Evolutionary conservation across 2,888 invertebrate species (phyloP).

Genomic region (Cyclophora punctaria): DNA sequence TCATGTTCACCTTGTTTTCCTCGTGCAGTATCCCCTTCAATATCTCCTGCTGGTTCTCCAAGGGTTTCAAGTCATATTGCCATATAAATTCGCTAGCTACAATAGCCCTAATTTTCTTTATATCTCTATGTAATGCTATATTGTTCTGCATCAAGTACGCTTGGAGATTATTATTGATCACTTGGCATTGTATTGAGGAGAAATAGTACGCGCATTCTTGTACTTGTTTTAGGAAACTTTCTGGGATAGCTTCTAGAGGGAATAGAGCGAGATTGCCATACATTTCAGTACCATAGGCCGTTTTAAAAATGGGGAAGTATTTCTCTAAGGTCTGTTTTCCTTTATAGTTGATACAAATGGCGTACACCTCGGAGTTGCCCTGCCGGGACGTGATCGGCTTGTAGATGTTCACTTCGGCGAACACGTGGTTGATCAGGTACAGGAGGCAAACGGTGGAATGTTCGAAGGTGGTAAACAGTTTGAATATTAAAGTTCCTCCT

Average conservation of each 20-base stretch:
- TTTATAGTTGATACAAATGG: slow-evolving; percentile 81
- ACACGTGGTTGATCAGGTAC: slow-evolving; percentile 85
- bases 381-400: slow-evolving; percentile 96
- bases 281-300: slow-evolving; percentile 57
- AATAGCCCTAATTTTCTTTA: slow-evolving; percentile 60
- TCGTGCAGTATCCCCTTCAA: slow-evolving; percentile 58
- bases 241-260: slow-evolving; percentile 73
- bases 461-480: slow-evolving; percentile 94
- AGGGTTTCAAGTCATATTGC: slow-evolving; percentile 72
- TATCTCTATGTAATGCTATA: slow-evolving; percentile 46
- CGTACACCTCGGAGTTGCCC: slow-evolving; percentile 95
- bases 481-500: slow-evolving; percentile 88
- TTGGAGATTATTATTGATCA: slow-evolving; percentile 79
- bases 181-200: slow-evolving; percentile 78
- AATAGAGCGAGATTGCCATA: slow-evolving; percentile 72
- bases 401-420: slow-evolving; percentile 82
- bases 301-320: slow-evolving; percentile 58
- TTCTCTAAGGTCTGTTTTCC: slow-evolving; percentile 54
- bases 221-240: slow-evolving; percentile 78
- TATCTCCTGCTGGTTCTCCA: slow-evolving; percentile 66
- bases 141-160: slow-evolving; percentile 73
- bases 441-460: slow-evolving; percentile 85
- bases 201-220: slow-evolving; percentile 79
- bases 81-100: slow-evolving; percentile 76
- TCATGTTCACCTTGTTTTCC: slow-evolving; percentile 60